These are phyloP conservation scores for Ceuthmochares aereus DNA, from an alignment of 2,113 vertebrate genomes.

Conservation along the genomic window DNA sequence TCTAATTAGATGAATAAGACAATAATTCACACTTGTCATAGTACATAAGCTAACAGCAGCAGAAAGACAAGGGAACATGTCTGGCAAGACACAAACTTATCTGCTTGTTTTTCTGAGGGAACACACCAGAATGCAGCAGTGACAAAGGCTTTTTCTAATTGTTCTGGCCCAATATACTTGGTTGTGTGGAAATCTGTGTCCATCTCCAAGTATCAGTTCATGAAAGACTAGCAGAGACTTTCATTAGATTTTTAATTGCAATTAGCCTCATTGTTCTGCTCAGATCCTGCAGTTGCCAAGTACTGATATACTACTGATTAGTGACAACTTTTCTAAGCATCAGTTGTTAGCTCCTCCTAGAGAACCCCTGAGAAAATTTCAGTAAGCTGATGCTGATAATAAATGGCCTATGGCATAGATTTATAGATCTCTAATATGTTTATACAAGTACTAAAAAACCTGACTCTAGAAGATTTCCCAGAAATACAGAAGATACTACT, in stretches of 20 bases:
- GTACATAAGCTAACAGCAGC: neutral
- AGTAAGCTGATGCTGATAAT: neutral
- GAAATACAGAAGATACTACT: neutral
- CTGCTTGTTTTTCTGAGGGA: neutral
- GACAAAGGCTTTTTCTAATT: neutral
- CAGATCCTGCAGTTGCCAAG: neutral
- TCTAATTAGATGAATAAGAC: neutral
- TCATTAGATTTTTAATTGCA: neutral
- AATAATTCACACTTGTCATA: neutral
- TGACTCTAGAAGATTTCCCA: neutral
- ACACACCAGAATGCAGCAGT: neutral
- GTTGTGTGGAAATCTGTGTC: neutral
- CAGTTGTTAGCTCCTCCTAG: neutral
- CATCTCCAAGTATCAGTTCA: neutral
- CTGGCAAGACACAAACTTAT: rapidly evolving
- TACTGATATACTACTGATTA: neutral
- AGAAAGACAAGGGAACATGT: rapidly evolving
- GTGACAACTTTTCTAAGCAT: neutral
- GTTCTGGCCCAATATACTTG: neutral
- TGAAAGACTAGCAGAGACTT: neutral
- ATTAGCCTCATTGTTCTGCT: neutral
- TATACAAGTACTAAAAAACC: neutral
- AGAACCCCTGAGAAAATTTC: neutral
- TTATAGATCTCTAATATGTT: neutral
- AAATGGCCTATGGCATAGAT: neutral